These are phyloP conservation scores for Tragelaphus scriptus DNA, from an alignment of 2,113 vertebrate species.

Conservation along the genomic window DNA sequence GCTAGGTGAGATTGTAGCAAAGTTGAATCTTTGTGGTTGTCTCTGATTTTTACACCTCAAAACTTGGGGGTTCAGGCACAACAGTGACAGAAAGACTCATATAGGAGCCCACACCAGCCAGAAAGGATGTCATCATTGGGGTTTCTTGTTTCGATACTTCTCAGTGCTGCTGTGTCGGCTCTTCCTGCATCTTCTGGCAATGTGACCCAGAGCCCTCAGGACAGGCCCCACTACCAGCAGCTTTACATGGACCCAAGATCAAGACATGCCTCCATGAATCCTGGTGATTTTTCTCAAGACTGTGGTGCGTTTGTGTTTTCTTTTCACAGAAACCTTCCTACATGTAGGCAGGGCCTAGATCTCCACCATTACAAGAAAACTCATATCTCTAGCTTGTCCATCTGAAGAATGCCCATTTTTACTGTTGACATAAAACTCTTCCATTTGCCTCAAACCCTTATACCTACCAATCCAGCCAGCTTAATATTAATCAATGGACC, in stretches of 20 bases:
- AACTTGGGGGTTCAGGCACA: rapidly evolving
- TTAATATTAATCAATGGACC: background rate
- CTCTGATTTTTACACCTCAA: background rate
- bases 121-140: rapidly evolving
- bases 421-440: background rate
- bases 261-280: background rate
- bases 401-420: background rate
- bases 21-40: background rate
- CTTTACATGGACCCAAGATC: background rate
- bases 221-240: rapidly evolving
- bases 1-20: background rate
- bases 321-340: background rate
- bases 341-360: background rate
- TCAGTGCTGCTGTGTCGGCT: rapidly evolving
- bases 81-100: rapidly evolving
- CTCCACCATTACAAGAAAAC: background rate
- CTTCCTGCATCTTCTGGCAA: rapidly evolving
- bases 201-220: background rate
- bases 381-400: background rate
- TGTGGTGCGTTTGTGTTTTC: background rate
- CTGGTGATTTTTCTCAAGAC: background rate
- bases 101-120: background rate
- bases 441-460: background rate
- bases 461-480: rapidly evolving
- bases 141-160: background rate